These are phyloP conservation scores for Tiliqua scincoides DNA, from an alignment of 2,113 vertebrate genomes.

Conservation along the genomic window DNA sequence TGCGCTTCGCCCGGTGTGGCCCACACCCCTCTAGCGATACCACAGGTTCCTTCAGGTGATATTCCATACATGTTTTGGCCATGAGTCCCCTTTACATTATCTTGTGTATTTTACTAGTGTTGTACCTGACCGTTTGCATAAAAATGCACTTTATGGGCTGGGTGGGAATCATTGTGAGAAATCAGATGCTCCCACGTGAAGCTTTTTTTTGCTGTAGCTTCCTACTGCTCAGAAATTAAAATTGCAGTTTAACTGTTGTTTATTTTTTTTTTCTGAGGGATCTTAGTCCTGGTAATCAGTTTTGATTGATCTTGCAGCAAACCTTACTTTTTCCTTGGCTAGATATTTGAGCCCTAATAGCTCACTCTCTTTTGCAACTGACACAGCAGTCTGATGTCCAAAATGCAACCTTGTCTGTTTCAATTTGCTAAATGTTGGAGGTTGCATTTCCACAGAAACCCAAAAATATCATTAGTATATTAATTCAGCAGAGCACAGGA, in stretches of 20 bases:
- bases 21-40: no score
- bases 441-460: background rate
- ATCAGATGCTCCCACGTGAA: background rate
- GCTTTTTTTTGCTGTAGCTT: background rate
- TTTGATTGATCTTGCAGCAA: constrained; percentile 28
- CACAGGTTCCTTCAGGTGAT: background rate
- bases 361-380: background rate
- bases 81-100: constrained; percentile 3
- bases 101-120: background rate
- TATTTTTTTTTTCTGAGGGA: background rate
- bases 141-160: constrained; percentile 42
- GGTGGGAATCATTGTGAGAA: background rate
- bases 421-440: background rate
- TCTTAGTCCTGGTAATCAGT: background rate
- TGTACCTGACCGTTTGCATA: constrained; percentile 38
- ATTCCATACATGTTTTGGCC: background rate
- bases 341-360: background rate
- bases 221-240: constrained; percentile 23
- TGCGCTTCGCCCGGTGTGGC: no score
- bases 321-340: background rate
- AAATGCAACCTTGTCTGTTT: background rate
- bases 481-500: constrained; percentile 20
- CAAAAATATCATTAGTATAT: constrained; percentile 12
- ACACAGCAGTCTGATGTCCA: constrained; percentile 1
- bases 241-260: background rate